Evolutionary conservation across 2,888 invertebrate genomes (phyloP).

Genomic region (Gastracanthus pulcherrimus): DNA sequence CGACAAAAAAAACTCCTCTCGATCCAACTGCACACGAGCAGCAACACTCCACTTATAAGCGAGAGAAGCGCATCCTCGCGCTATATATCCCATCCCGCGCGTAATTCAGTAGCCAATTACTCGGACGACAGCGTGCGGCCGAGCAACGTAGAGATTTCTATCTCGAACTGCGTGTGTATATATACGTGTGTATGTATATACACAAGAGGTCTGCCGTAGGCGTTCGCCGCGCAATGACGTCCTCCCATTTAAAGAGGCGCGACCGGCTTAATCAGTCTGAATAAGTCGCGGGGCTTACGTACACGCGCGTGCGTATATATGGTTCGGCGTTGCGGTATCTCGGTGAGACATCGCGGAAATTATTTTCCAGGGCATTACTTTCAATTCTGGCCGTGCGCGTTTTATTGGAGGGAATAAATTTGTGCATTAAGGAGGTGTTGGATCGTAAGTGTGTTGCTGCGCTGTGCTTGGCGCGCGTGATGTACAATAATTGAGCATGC

Average conservation of each 20-base stretch:
- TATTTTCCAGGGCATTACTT: conserved; percentile 37
- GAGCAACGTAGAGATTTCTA: conserved; percentile 49
- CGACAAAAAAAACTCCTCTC: neutral
- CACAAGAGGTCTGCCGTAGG: neutral
- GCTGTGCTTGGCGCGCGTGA: neutral
- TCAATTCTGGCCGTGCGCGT: neutral
- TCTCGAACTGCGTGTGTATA: conserved; percentile 30
- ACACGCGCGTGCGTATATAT: neutral
- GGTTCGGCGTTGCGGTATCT: neutral
- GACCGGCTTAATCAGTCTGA: conserved; percentile 48
- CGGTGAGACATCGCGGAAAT: conserved; percentile 44
- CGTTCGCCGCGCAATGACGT: conserved; percentile 23
- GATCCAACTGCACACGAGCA: neutral
- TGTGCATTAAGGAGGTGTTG: neutral
- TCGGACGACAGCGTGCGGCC: conserved; percentile 66
- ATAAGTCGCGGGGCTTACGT: neutral
- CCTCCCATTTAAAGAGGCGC: conserved; percentile 12
- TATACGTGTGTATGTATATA: neutral
- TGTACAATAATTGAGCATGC: conserved; percentile 9
- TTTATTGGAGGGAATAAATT: conserved; percentile 34
- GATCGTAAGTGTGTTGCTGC: no score
- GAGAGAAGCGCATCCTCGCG: conserved; percentile 12
- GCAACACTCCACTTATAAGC: conserved; percentile 13
- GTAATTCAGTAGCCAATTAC: conserved; percentile 76
- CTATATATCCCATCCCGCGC: conserved; percentile 42